These are phyloP conservation scores for Xanthorhoe spadicearia DNA, from an alignment of 2,888 invertebrate genomes.

Conservation along the genomic window DNA sequence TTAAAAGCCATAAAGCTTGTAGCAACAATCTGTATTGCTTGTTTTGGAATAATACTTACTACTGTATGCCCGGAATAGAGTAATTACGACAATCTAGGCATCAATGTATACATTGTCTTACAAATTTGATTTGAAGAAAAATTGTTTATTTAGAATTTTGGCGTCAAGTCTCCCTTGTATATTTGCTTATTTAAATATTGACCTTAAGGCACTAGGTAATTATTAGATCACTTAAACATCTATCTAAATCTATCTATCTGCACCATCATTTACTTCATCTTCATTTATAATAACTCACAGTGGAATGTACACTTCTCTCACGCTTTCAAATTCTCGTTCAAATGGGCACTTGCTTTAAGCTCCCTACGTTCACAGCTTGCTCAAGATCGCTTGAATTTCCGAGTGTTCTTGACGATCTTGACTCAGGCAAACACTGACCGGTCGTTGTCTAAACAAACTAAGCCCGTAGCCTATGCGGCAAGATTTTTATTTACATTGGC, in stretches of 20 bases:
- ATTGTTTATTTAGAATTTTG: too few species aligned
- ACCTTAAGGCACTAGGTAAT: too few species aligned
- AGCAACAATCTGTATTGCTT: slow-evolving; percentile 73
- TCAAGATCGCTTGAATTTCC: slow-evolving; percentile 72
- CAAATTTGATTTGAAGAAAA: too few species aligned
- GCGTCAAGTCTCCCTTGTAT: too few species aligned
- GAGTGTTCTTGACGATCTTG: slow-evolving; percentile 74
- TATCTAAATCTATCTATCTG: neutral
- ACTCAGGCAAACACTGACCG: slow-evolving; percentile 78
- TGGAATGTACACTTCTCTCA: neutral
- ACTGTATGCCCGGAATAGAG: slow-evolving; percentile 38
- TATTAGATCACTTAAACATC: too few species aligned
- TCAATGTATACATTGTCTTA: slow-evolving; percentile 18
- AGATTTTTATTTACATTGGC: slow-evolving; percentile 72
- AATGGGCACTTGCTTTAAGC: slow-evolving; percentile 45
- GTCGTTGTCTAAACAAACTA: slow-evolving; percentile 76
- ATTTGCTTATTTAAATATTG: too few species aligned
- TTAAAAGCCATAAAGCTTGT: slow-evolving; percentile 78
- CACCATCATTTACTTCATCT: neutral
- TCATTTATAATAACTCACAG: neutral
- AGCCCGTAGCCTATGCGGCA: slow-evolving; percentile 62
- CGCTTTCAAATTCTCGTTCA: slow-evolving; percentile 19
- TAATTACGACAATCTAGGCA: slow-evolving; percentile 32
- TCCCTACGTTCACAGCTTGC: slow-evolving; percentile 52
- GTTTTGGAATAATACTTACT: slow-evolving; percentile 61